Evolutionary conservation across 2,888 invertebrate species (phyloP).

Genomic region (Amphipoea oculea): DNA sequence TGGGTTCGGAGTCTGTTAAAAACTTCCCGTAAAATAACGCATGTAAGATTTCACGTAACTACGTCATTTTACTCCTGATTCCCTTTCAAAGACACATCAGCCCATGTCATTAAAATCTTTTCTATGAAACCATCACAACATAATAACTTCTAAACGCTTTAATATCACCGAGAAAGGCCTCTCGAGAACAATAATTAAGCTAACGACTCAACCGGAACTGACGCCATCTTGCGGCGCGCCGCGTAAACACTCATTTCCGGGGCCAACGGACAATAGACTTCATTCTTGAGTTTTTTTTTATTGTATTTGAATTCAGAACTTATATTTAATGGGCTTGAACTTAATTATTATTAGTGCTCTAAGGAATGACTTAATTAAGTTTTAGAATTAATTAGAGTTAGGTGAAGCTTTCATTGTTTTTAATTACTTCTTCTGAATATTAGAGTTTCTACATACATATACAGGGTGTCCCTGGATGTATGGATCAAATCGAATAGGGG

Average conservation of each 20-base stretch:
- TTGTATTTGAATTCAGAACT: constrained; percentile 42
- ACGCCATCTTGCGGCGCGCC: constrained; percentile 71
- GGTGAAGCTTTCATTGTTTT: neutral
- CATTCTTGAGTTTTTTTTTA: constrained; percentile 47
- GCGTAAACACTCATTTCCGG: constrained; percentile 71
- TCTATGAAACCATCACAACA: neutral
- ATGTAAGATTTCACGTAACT: neutral
- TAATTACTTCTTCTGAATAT: neutral
- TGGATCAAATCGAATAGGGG: too few species aligned
- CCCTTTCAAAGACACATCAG: neutral
- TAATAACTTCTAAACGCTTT: constrained; percentile 49
- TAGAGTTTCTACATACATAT: neutral
- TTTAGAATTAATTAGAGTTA: constrained; percentile 13
- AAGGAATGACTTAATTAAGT: constrained; percentile 7
- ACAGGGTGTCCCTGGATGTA: too few species aligned
- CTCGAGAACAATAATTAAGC: constrained; percentile 67
- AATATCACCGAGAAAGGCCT: constrained; percentile 43
- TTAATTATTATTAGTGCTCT: constrained; percentile 7
- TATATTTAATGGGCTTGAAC: constrained; percentile 25
- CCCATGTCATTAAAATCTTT: neutral
- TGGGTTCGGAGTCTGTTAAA: too few species aligned
- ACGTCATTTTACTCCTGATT: too few species aligned
- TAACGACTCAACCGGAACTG: constrained; percentile 68
- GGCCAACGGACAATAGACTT: constrained; percentile 51
- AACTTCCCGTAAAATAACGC: too few species aligned